These are phyloP conservation scores for Phrynocephalus forsythii DNA, from an alignment of 2,797 vertebrate genomes.

Conservation along the genomic window DNA sequence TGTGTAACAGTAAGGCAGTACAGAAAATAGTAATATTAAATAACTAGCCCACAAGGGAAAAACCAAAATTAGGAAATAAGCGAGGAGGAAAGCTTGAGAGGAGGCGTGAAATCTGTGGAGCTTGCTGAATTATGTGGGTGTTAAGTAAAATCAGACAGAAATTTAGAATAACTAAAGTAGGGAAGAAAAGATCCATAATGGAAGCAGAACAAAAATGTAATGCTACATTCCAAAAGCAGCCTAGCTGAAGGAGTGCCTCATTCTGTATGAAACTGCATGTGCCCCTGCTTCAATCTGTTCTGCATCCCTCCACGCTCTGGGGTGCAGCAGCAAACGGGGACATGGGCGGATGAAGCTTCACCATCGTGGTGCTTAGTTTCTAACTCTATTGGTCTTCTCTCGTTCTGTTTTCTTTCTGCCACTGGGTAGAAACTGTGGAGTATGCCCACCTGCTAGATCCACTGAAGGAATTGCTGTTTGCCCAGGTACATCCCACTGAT, in stretches of 20 bases:
- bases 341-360: neutral
- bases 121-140: constrained; percentile 2
- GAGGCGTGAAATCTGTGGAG: neutral
- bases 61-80: constrained; percentile 6
- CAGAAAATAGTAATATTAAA: neutral
- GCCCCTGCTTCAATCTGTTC: neutral
- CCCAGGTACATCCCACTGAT: no score
- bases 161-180: neutral
- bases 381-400: neutral
- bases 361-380: neutral
- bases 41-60: neutral
- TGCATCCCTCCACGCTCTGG: neutral
- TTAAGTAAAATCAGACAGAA: neutral
- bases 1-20: neutral
- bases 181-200: neutral
- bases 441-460: no score
- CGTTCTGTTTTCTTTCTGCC: neutral
- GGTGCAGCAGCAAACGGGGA: neutral
- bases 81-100: neutral
- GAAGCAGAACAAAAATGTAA: neutral
- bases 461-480: no score
- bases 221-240: neutral
- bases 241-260: neutral
- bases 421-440: no score
- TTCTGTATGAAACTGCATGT: neutral